A percentile compares a stretch with the other conserved stretches of the same genome.
phyloP scores from a whole-genome alignment of 2,797 vertebrate genomes.

The Carapus acus region DNA sequence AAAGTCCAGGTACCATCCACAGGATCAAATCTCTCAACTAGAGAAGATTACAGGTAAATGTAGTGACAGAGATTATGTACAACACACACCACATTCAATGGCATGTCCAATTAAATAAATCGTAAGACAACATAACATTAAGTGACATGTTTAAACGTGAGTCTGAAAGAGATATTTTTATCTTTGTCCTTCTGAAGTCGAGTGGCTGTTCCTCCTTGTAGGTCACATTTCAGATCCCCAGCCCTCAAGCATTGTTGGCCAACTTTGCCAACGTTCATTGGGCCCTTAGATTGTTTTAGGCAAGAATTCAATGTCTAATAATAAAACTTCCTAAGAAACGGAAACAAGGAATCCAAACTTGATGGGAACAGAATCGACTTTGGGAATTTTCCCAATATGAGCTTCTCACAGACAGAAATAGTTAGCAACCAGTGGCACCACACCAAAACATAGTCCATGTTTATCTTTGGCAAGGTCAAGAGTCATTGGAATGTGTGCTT shows the following conservation, averaged over 20 bases:
- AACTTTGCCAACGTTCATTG: too few species aligned
- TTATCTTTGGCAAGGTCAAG: constrained; percentile 48
- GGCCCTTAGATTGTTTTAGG: too few species aligned
- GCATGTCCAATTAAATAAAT: too few species aligned
- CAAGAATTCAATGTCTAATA: neutral
- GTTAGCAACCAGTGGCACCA: constrained; percentile 29
- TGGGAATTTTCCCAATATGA: constrained; percentile 59
- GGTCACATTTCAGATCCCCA: too few species aligned
- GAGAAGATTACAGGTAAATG: constrained; percentile 28
- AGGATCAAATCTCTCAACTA: constrained; percentile 67
- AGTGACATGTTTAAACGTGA: too few species aligned
- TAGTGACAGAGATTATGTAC: constrained; percentile 16
- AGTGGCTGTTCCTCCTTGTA: too few species aligned
- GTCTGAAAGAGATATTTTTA: too few species aligned
- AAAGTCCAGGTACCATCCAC: constrained; percentile 57
- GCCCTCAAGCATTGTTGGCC: too few species aligned
- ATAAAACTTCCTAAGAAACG: neutral
- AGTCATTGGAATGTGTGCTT: constrained; percentile 14
- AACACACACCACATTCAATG: neutral
- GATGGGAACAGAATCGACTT: constrained; percentile 35
- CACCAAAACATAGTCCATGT: constrained; percentile 26
- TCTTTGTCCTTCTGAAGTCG: too few species aligned
- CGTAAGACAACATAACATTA: too few species aligned
- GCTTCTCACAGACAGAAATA: constrained; percentile 70
- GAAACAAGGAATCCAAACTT: neutral